Percentiles rank a stretch among this genome's conserved stretches.
Evolutionary conservation across 1,140 invertebrate species (phyloP).

Genomic region (Aphelenchoides avenae): DNA sequence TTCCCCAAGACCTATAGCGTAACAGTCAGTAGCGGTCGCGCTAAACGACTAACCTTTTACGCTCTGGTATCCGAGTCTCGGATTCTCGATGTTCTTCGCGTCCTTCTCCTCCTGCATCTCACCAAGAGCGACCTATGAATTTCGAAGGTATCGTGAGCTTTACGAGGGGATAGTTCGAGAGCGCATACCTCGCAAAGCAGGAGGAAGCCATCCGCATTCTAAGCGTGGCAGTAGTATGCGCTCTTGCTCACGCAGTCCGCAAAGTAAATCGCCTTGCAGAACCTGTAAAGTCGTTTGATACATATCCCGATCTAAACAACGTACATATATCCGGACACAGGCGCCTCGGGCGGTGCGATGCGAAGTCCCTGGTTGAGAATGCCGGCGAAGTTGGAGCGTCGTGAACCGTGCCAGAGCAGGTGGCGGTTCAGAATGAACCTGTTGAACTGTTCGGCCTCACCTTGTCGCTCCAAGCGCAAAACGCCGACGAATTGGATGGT

Average conservation of each 20-base stretch:
- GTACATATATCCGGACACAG: too few relatives aligned
- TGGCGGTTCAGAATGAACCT: slow-evolving; percentile 70
- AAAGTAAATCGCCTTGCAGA: slow-evolving; percentile 83
- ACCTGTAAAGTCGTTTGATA: too few relatives aligned
- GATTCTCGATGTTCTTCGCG: slow-evolving; percentile 36
- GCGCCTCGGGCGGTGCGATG: slow-evolving; percentile 91
- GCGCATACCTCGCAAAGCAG: slow-evolving; percentile 85
- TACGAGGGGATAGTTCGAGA: too few relatives aligned
- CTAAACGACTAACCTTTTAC: slow-evolving; percentile 36
- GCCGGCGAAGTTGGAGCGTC: slow-evolving; percentile 86
- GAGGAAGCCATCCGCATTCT: slow-evolving; percentile 68
- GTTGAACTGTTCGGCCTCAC: slow-evolving; percentile 76
- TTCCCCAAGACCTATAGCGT: slow-evolving; percentile 29
- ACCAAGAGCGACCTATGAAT: slow-evolving; percentile 40
- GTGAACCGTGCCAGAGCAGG: slow-evolving; percentile 94
- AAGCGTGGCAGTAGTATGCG: slow-evolving; percentile 90
- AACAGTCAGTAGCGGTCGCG: slow-evolving; percentile 1
- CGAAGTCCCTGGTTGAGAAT: slow-evolving; percentile 92
- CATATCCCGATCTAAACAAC: too few relatives aligned
- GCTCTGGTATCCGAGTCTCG: slow-evolving; percentile 35
- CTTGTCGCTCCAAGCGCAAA: slow-evolving; percentile 72
- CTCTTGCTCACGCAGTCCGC: slow-evolving; percentile 85
- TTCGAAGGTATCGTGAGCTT: too few relatives aligned
- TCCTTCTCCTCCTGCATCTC: slow-evolving; percentile 33
- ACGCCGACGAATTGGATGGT: slow-evolving; percentile 72